A percentile compares a stretch with the other conserved stretches of the same genome.
phyloP scores from a whole-genome alignment of 2,888 invertebrate species.

The Tipula vernalis region DNA sequence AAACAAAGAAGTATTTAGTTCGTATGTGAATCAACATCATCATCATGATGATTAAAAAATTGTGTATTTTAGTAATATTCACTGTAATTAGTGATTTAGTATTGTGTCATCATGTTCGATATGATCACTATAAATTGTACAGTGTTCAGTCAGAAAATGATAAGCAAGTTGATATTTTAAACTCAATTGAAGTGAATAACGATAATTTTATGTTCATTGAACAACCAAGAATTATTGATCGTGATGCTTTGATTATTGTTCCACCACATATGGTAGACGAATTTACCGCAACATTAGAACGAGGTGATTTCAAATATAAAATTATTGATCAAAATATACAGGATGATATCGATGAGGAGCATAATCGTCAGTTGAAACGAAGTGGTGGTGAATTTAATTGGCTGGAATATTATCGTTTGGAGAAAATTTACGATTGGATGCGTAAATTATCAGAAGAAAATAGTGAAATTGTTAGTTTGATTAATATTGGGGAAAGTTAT shows the following conservation, averaged over 20 bases:
- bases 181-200: constrained; percentile 7
- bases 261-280: constrained; percentile 11
- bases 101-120: constrained; percentile 13
- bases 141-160: constrained; percentile 5
- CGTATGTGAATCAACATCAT: neutral
- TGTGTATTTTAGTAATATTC: neutral
- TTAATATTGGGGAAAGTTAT: constrained; percentile 35
- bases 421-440: constrained; percentile 40
- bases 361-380: constrained; percentile 11
- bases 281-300: constrained; percentile 19
- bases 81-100: neutral
- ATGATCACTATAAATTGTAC: constrained; percentile 16
- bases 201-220: neutral
- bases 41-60: neutral
- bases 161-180: constrained; percentile 11
- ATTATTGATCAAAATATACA: constrained; percentile 31
- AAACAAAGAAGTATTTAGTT: neutral
- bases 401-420: constrained; percentile 19
- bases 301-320: constrained; percentile 20
- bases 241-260: neutral
- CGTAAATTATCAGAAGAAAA: constrained; percentile 33
- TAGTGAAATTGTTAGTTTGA: constrained; percentile 33
- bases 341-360: constrained; percentile 18
- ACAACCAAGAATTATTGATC: neutral
- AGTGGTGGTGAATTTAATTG: constrained; percentile 23